Conservation (phyloP, 2,888 invertebrate species). For the Lepetodrilus schrolli region DNA sequence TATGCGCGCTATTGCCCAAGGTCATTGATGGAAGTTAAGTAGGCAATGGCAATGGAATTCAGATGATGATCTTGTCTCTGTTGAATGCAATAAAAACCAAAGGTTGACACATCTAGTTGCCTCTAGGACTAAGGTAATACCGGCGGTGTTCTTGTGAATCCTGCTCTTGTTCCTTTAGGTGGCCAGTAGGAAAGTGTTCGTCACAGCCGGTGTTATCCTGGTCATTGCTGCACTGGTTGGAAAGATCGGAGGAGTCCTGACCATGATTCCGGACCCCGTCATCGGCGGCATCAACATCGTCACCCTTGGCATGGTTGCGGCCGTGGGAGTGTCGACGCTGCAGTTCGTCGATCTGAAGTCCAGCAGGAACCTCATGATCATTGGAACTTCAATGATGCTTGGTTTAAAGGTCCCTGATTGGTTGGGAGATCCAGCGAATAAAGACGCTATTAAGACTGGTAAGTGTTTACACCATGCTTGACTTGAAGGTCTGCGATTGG, state of each 20-base stretch:
- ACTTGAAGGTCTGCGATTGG: no score
- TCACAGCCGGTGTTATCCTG: slow-evolving; percentile 74
- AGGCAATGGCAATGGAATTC: no score
- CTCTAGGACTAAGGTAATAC: no score
- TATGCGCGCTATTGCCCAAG: no score
- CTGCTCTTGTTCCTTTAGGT: slow-evolving; percentile 58
- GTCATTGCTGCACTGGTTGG: slow-evolving; percentile 75
- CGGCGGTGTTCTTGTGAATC: no score
- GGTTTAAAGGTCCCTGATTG: slow-evolving; percentile 80
- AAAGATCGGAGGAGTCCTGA: slow-evolving; percentile 76
- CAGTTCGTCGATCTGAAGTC: slow-evolving; percentile 84
- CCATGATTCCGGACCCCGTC: slow-evolving; percentile 77
- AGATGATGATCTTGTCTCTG: no score
- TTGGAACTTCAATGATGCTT: slow-evolving; percentile 90
- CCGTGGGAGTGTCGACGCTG: slow-evolving; percentile 72
- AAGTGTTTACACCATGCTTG: no score
- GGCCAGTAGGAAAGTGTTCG: slow-evolving; percentile 76
- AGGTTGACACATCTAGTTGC: no score
- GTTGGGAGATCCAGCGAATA: slow-evolving; percentile 49
- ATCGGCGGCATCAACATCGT: slow-evolving; percentile 73
- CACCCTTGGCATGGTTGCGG: slow-evolving; percentile 70
- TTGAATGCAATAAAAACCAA: no score
- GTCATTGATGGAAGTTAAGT: no score
- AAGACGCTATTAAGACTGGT: slow-evolving; percentile 64
- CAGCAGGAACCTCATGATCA: slow-evolving; percentile 89